These are phyloP conservation scores for Acleris literana DNA, from an alignment of 2,888 invertebrate species.

Conservation along the genomic window DNA sequence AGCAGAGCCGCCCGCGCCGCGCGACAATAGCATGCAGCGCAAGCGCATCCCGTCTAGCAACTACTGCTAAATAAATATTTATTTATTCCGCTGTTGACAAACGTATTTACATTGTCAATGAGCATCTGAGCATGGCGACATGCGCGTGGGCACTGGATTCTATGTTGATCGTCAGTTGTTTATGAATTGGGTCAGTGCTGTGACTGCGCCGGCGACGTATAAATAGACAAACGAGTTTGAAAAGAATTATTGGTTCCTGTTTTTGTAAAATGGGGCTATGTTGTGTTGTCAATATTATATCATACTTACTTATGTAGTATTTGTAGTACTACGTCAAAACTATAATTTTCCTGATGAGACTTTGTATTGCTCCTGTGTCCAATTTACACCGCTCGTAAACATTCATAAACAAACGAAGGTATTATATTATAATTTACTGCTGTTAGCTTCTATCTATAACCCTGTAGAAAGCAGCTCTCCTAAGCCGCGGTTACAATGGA, in stretches of 20 bases:
- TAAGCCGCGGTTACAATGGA: slow-evolving; percentile 41
- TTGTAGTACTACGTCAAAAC: no score
- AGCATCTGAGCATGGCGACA: slow-evolving; percentile 63
- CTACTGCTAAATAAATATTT: slow-evolving; percentile 77
- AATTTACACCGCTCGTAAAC: slow-evolving; percentile 3
- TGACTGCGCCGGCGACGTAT: slow-evolving; percentile 36
- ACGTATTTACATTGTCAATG: slow-evolving; percentile 79
- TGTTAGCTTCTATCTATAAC: slow-evolving; percentile 1
- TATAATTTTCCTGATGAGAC: no score
- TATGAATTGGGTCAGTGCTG: slow-evolving; percentile 69
- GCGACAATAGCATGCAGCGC: slow-evolving; percentile 48
- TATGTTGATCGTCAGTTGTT: slow-evolving; percentile 70
- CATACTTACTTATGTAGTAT: not conserved
- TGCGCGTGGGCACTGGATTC: slow-evolving; percentile 67
- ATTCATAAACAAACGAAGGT: not conserved
- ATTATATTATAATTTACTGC: no score
- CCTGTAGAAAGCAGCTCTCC: slow-evolving; percentile 30
- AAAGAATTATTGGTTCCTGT: slow-evolving; percentile 17
- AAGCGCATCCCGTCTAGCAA: slow-evolving; percentile 67
- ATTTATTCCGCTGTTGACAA: slow-evolving; percentile 80
- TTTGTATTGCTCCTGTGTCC: not conserved
- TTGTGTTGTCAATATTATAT: no score
- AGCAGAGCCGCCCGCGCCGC: slow-evolving; percentile 52
- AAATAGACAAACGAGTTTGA: slow-evolving; percentile 33
- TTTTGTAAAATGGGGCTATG: slow-evolving; percentile 5